Percentiles rank a stretch among this genome's conserved stretches.
Conservation (phyloP, 2,113 vertebrate species). For the Nanorana parkeri region DNA sequence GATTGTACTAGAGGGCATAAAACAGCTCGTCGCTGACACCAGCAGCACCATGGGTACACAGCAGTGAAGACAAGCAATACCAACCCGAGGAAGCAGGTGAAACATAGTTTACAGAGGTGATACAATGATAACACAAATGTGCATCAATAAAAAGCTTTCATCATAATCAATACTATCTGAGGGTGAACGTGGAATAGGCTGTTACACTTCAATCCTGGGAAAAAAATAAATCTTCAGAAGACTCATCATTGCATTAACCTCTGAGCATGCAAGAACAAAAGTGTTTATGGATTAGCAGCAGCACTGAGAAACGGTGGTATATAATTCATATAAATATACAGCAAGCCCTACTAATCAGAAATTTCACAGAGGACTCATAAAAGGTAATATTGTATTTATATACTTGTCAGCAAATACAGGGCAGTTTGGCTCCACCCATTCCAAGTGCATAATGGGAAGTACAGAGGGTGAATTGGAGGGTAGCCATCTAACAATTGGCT, state of each 20-base stretch:
- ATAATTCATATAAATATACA: too few relatives aligned
- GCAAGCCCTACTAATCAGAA: too few relatives aligned
- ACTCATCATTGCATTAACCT: slow-evolving; percentile 7
- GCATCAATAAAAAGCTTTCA: slow-evolving; percentile 38
- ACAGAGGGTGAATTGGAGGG: too few relatives aligned
- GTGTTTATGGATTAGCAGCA: not conserved
- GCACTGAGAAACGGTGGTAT: not conserved
- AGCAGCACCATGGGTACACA: not conserved
- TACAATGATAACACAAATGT: slow-evolving; percentile 26
- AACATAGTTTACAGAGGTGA: slow-evolving; percentile 17
- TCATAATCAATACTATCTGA: slow-evolving; percentile 36
- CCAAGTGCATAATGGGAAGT: too few relatives aligned
- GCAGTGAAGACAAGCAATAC: not conserved
- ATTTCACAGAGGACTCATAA: too few relatives aligned
- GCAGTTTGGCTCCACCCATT: too few relatives aligned
- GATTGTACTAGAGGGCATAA: slow-evolving; percentile 3
- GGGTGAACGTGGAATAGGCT: not conserved
- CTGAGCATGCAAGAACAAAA: not conserved
- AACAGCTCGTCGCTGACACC: not conserved
- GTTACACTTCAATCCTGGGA: not conserved
- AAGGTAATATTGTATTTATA: too few relatives aligned
- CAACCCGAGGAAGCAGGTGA: slow-evolving; percentile 6
- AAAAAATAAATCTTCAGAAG: slow-evolving; percentile 5
- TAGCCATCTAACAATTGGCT: too few relatives aligned
- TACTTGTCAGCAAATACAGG: too few relatives aligned